Conservation (phyloP, 2,113 vertebrate genomes). For the Gymnarchus niloticus region DNA sequence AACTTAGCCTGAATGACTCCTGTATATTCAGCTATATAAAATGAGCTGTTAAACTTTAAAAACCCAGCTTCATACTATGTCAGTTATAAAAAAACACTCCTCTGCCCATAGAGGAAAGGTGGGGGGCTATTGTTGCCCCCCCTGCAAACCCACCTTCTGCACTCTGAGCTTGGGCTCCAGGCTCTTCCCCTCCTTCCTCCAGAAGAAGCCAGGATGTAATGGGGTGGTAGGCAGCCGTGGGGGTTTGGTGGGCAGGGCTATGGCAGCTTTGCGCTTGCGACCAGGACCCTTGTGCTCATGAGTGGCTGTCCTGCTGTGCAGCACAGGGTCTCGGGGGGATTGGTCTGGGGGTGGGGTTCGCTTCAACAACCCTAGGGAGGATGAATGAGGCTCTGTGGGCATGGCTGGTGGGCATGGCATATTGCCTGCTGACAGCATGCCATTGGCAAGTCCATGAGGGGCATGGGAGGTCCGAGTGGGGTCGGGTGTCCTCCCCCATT, state of each 20-base stretch:
- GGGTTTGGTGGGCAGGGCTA: constrained; percentile 58
- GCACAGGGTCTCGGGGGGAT: constrained; percentile 53
- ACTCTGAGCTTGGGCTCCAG: constrained; percentile 78
- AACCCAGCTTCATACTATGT: neutral
- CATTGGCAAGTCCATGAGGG: constrained; percentile 68
- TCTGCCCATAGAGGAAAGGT: neutral
- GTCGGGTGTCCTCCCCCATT: constrained; percentile 56
- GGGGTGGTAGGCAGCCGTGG: constrained; percentile 65
- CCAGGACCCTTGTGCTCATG: constrained; percentile 73
- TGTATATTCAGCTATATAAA: neutral
- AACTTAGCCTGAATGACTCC: too few species aligned
- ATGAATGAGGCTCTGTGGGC: constrained; percentile 47
- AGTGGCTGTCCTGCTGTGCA: constrained; percentile 54
- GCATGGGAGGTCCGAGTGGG: constrained; percentile 48
- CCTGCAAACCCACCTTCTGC: constrained; percentile 71
- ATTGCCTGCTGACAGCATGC: constrained; percentile 58
- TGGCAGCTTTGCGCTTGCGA: constrained; percentile 74
- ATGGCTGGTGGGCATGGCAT: constrained; percentile 54
- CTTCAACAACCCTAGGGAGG: constrained; percentile 56
- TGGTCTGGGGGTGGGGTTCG: constrained; percentile 56
- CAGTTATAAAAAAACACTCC: neutral
- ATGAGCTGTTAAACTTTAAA: neutral
- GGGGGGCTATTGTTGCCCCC: neutral
- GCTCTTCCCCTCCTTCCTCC: constrained; percentile 67
- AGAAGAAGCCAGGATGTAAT: constrained; percentile 57